Evolutionary conservation across 2,888 invertebrate species (phyloP).

Genomic region (Sylvicola cinctus): DNA sequence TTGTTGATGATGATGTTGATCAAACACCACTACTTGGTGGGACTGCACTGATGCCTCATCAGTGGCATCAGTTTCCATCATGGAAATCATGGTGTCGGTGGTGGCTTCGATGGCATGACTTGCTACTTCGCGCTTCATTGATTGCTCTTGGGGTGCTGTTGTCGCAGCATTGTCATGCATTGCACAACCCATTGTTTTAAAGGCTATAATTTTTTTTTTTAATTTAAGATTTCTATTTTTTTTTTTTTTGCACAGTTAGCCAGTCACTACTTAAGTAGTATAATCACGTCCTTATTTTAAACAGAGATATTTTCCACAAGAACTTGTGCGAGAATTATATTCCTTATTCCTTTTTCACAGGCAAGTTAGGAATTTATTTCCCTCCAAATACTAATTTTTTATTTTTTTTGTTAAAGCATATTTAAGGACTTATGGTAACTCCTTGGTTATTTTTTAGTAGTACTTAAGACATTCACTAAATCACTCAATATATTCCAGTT

Average conservation of each 20-base stretch:
- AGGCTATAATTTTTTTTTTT: conserved; percentile 6
- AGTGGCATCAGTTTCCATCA: not conserved
- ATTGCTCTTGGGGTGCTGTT: not conserved
- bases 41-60: conserved; percentile 7
- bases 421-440: too few relatives aligned
- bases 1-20: not conserved
- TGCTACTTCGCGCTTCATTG: too few relatives aligned
- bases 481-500: too few relatives aligned
- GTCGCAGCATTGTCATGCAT: conserved; percentile 15
- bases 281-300: too few relatives aligned
- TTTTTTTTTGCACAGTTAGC: not conserved
- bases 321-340: too few relatives aligned
- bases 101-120: too few relatives aligned
- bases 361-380: not conserved
- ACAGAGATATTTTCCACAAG: too few relatives aligned
- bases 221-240: conserved; percentile 1
- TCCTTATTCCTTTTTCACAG: not conserved
- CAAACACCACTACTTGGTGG: conserved; percentile 8
- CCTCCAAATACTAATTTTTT: too few relatives aligned
- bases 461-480: too few relatives aligned
- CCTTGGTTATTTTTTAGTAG: too few relatives aligned
- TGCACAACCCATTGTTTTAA: conserved; percentile 23
- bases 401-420: too few relatives aligned
- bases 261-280: not conserved
- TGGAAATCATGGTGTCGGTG: too few relatives aligned